Evolutionary conservation across 2,113 vertebrate genomes (phyloP), one percentile per base, ranked within the genome.

Genomic region (Todiramphus chloris): DNA sequence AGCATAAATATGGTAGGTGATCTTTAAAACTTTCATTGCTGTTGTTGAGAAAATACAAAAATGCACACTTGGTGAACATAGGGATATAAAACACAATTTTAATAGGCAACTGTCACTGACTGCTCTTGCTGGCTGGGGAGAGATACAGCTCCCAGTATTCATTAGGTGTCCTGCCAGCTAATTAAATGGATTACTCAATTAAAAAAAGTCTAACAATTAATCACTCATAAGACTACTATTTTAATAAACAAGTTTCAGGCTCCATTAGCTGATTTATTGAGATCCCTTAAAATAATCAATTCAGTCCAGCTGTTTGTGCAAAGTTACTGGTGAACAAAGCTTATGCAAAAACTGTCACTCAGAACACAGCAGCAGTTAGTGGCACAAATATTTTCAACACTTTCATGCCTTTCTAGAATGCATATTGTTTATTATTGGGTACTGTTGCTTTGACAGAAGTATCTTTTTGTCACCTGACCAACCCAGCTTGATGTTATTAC

Each of bases 141-240:
- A 81, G 30, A 70, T 69, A 70, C 1, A 10, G 43, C 31, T 87
- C 77, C 77, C 30, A 84, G 31, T 46, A 87, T 63, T 73, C 56
- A 90, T 84, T 50, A 80, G 18, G 41, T 74, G 10, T 33, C 75
- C 69, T 95, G 83, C 18, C 77, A 96, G 69, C 67, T 67, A 91
- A 89, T 90, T 89, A 94, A 92, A 91, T 44, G 18, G 50, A 91
- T 74, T 76, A 93, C 50, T 79, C n/a, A n/a, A 88, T 88, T 72
- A 74, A 94, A 93, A 80, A 11, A 23, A 27, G 28, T 63, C 48
- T 67, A 66, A 77, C 51, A 89, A 82, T 79, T 77, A 80, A 94
- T 87, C 81, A 94, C 59, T 83, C 66, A 62, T 41, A 89, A 41
- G 53, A 82, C 37, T 50, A 51, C 53, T 76, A 27, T 91, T 92